Conservation (phyloP, 1,140 invertebrate species). For the Matsumurasca onukii region DNA sequence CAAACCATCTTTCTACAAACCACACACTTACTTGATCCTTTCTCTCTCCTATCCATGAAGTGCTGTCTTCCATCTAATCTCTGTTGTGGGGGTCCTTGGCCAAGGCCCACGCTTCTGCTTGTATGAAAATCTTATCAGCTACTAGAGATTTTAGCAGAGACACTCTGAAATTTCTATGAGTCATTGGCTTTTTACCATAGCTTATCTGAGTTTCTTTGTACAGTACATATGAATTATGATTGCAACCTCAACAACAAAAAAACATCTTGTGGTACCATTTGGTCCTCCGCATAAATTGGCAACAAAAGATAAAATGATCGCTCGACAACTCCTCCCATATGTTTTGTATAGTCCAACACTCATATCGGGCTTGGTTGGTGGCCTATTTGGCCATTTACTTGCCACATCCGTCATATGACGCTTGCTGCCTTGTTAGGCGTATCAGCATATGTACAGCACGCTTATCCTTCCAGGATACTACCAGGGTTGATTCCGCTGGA, state of each 20-base stretch:
- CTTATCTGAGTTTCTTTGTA: conserved; percentile 14
- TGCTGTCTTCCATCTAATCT: not conserved
- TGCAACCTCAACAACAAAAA: not conserved
- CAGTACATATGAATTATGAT: not conserved
- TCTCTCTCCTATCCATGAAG: conserved; percentile 20
- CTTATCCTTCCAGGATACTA: conserved; percentile 17
- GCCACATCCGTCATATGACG: not conserved
- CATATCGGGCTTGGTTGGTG: conserved; percentile 12
- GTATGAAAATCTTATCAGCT: not conserved
- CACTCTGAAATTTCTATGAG: not conserved
- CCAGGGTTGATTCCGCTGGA: conserved; percentile 3
- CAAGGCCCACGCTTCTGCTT: not conserved
- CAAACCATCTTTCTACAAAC: not conserved
- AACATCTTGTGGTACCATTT: not conserved
- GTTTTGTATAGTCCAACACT: conserved; percentile 40
- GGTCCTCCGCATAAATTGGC: not conserved
- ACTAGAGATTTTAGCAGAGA: not conserved
- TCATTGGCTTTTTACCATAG: conserved; percentile 41
- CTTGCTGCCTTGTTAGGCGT: not conserved
- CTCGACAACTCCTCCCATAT: conserved; percentile 50
- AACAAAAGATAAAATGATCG: not conserved
- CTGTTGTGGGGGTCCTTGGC: not conserved
- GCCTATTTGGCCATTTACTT: conserved; percentile 8
- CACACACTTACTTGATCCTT: not conserved
- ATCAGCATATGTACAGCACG: conserved; percentile 19